Evolutionary conservation across 1,140 invertebrate species (phyloP), one percentile per base, ranked within the genome.

Genomic region (Drosophila pachea): DNA sequence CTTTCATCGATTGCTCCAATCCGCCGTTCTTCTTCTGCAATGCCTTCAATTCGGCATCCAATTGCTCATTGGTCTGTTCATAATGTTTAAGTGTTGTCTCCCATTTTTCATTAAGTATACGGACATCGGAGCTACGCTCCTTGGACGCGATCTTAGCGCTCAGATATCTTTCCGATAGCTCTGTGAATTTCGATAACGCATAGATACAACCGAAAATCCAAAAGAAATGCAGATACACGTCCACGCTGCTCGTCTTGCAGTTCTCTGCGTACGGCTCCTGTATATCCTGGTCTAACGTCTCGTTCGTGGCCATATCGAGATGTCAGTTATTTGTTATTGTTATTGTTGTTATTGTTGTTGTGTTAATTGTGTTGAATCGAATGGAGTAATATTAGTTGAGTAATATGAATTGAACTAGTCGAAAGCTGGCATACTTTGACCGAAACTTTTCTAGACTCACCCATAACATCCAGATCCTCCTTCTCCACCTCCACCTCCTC

Each of bases 121-220:
- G 74, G 36, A 81, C 54, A 29, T 81, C 74, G 0, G 14, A 66
- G 16, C 36, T 63, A 7, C 55, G 49, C 31, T 68, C 56, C 29
- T 68, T 63, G 31, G 38, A 48, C 0, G 66, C 35, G 0, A 81
- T 68, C 7, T 67, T 73, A 22, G 66, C 68, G 5, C 54, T 67
- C 6, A 86, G 31, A 54, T 69, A 70, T 5, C 63, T 68, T 9
- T 84, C 76, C 7, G 65, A 55, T 0, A 86, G 61, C 7, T 78
- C 69, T 5, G 64, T 68, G 6, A 84, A 59, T 53, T 77, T 77
- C 12, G 71, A 67, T 2, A 86, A 22, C 0, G 65, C 77, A 31
- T 65, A 86, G 12, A 86, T 70, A 42, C 74, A 69, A 6, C 43
- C 63, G 22, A 86, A 81, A 6, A 86, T 70, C 81, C 77, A 81